phyloP scores from a whole-genome alignment of 1,140 invertebrate species.

The Eurosta solidaginis region DNA sequence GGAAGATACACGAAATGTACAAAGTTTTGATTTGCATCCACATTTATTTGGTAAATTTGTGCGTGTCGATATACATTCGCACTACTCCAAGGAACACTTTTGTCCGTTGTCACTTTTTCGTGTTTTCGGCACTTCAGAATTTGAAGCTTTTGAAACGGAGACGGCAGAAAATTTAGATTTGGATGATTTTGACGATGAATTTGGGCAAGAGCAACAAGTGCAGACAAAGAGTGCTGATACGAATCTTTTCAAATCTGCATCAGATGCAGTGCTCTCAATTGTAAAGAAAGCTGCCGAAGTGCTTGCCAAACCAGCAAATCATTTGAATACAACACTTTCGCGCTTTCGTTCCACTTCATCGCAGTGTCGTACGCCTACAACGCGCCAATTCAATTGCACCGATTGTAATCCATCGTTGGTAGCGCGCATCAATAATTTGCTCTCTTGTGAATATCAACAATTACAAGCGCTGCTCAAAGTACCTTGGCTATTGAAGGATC shows the following conservation, averaged over 20 bases:
- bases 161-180: conserved; percentile 70
- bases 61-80: conserved; percentile 86
- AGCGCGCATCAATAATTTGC: conserved; percentile 43
- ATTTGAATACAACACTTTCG: conserved; percentile 23
- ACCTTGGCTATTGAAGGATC: conserved; percentile 39
- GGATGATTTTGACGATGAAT: conserved; percentile 68
- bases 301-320: conserved; percentile 67
- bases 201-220: conserved; percentile 58
- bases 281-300: conserved; percentile 87
- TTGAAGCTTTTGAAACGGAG: conserved; percentile 82
- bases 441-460: conserved; percentile 49
- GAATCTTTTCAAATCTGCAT: conserved; percentile 82
- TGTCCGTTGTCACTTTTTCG: conserved; percentile 93
- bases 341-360: conserved; percentile 41
- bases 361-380: conserved; percentile 45
- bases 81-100: conserved; percentile 96
- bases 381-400: conserved; percentile 43
- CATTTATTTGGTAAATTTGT: conserved; percentile 93
- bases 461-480: conserved; percentile 43
- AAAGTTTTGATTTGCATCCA: conserved; percentile 80
- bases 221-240: conserved; percentile 47
- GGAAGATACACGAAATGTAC: conserved; percentile 83
- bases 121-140: conserved; percentile 89
- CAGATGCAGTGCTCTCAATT: conserved; percentile 83
- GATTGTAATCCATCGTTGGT: conserved; percentile 44